Evolutionary conservation across 2,113 vertebrate species (phyloP).

Genomic region (Orcinus orca): DNA sequence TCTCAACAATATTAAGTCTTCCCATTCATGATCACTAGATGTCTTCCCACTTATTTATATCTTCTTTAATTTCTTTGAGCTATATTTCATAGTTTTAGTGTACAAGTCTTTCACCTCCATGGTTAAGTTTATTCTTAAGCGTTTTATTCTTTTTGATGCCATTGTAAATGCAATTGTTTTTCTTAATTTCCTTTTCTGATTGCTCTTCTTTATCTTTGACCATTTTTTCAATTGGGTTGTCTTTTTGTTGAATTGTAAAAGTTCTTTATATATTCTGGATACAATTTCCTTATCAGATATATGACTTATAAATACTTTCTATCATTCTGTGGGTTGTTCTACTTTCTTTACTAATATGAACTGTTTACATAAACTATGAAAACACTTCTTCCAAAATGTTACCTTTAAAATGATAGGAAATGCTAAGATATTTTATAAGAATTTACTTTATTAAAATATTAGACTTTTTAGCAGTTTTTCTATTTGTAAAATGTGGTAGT

Average conservation of each 20-base stretch:
- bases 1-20: neutral
- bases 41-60: neutral
- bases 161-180: neutral
- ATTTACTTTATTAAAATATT: constrained; percentile 14
- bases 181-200: neutral
- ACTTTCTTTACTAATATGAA: neutral
- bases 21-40: neutral
- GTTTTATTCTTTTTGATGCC: neutral
- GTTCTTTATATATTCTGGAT: neutral
- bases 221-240: neutral
- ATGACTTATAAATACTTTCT: neutral
- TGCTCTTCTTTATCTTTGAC: neutral
- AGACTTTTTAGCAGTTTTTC: neutral
- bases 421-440: neutral
- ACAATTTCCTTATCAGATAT: neutral
- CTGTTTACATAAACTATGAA: neutral
- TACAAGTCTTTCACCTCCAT: neutral
- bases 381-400: neutral
- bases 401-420: neutral
- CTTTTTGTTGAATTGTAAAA: neutral
- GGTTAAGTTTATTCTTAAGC: neutral
- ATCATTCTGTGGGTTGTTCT: neutral
- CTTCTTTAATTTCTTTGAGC: neutral
- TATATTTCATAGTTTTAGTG: neutral
- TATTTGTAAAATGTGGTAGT: constrained; percentile 2